Percentiles rank a stretch among this genome's conserved stretches.
Conservation (phyloP, 2,113 vertebrate genomes). For the Lichenostomus cassidix region DNA sequence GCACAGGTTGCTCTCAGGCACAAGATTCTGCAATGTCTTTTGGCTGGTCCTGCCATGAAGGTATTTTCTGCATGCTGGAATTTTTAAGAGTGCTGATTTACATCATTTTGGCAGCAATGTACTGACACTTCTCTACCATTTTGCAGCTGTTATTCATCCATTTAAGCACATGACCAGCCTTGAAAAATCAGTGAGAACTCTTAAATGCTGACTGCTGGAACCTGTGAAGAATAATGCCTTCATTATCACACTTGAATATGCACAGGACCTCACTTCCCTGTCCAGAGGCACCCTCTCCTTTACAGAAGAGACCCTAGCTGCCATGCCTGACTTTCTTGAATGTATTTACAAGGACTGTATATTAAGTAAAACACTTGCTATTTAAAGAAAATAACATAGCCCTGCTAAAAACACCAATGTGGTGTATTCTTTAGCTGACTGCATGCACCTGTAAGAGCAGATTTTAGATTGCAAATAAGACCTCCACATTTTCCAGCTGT, state of each 20-base stretch:
- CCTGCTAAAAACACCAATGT: neutral
- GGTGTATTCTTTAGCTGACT: neutral
- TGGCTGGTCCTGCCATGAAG: neutral
- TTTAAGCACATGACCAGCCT: neutral
- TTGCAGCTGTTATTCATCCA: neutral
- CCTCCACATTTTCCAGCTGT: neutral
- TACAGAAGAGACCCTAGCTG: neutral
- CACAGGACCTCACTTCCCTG: neutral
- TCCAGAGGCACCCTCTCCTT: neutral
- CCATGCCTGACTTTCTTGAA: neutral
- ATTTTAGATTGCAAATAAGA: neutral
- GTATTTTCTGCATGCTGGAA: neutral
- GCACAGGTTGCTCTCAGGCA: neutral
- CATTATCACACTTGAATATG: neutral
- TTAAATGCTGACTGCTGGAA: neutral
- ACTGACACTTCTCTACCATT: neutral
- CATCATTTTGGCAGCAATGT: fast-evolving
- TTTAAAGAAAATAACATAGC: neutral
- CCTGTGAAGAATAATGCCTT: neutral
- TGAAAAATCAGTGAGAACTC: neutral
- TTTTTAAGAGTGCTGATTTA: neutral
- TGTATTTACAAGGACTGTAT: neutral
- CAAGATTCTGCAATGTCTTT: neutral
- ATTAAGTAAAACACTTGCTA: neutral
- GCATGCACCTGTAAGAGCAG: neutral